These are phyloP conservation scores for Gisinianus flammeolus DNA, from an alignment of 2,888 invertebrate species.

Conservation along the genomic window DNA sequence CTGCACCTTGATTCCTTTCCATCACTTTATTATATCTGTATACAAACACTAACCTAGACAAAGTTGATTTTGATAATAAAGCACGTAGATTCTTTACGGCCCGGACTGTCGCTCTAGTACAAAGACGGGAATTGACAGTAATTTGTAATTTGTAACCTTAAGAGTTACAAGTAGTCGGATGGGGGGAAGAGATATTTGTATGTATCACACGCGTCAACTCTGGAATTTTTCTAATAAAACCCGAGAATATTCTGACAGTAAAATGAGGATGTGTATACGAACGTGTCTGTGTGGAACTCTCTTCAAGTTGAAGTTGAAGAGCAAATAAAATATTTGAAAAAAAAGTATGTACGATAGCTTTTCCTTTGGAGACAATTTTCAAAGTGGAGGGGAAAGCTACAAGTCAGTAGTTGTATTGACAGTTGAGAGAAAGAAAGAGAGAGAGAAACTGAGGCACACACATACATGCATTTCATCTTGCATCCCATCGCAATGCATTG, in stretches of 20 bases:
- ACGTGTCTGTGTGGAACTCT: no score
- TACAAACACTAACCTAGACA: no score
- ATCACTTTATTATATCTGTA: no score
- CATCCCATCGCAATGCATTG: background rate
- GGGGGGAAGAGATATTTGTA: background rate
- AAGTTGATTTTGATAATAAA: no score
- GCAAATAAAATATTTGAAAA: background rate
- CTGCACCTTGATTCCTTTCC: no score
- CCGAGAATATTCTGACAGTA: background rate
- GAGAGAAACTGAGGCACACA: background rate
- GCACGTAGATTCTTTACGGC: no score
- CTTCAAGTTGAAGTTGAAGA: background rate
- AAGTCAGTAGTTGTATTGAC: constrained; percentile 10
- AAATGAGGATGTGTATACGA: no score
- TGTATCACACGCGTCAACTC: background rate
- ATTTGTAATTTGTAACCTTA: no score
- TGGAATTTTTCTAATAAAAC: background rate
- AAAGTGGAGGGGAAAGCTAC: background rate
- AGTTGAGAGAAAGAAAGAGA: background rate
- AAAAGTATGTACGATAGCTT: no score
- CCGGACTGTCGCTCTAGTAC: no score
- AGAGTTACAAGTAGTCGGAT: background rate
- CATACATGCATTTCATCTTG: background rate
- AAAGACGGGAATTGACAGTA: no score
- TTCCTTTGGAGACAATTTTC: background rate